Conservation (phyloP, 1,140 invertebrate genomes). For the Medauroidea extradentata region DNA sequence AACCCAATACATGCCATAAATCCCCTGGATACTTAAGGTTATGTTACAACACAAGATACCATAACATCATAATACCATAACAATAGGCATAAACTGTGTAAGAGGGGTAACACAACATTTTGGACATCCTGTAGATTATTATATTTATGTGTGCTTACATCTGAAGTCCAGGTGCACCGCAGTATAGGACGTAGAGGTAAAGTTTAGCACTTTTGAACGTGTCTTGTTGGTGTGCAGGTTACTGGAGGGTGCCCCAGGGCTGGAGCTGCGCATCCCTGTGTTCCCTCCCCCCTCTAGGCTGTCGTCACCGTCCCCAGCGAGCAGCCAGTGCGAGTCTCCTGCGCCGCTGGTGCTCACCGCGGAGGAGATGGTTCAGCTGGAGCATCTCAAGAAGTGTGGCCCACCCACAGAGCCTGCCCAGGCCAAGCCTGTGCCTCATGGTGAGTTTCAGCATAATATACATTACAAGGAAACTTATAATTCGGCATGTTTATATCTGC, state of each 20-base stretch:
- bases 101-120: no score
- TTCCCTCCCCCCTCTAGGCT: slow-evolving; percentile 52
- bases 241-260: slow-evolving; percentile 40
- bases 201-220: background rate
- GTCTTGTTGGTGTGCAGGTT: slow-evolving; percentile 21
- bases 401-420: slow-evolving; percentile 58
- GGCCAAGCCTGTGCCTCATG: slow-evolving; percentile 56
- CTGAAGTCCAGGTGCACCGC: no score
- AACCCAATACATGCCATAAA: no score
- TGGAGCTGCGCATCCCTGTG: slow-evolving; percentile 56
- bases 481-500: no score
- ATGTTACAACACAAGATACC: no score
- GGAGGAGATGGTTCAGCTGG: slow-evolving; percentile 67
- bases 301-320: slow-evolving; percentile 18
- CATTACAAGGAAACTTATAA: no score
- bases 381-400: slow-evolving; percentile 65
- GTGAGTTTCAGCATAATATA: background rate
- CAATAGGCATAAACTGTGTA: no score
- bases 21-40: no score
- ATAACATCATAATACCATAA: no score
- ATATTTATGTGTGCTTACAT: no score
- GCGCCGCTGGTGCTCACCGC: slow-evolving; percentile 70
- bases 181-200: no score
- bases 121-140: no score
- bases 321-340: slow-evolving; percentile 41